Evolutionary conservation across 2,797 vertebrate genomes (phyloP), one percentile per base, ranked within the genome.

Genomic region (Syngnathus acus): DNA sequence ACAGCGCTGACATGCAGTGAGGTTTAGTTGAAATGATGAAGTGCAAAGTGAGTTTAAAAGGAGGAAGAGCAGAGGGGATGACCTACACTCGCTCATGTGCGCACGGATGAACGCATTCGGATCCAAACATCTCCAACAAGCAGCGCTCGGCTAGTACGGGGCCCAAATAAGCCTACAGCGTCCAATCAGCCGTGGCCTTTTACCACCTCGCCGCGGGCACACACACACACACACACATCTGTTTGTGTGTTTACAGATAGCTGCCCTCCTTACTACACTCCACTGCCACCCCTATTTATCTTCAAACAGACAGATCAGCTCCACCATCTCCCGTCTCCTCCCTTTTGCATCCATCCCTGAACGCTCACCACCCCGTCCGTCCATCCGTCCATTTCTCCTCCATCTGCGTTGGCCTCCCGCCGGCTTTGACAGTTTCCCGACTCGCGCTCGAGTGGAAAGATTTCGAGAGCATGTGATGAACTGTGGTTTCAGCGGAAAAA

Each of bases 151-250:
- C 84, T 83, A 80, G 82, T 82, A 72, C 67, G 79, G 76, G 48
- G 78, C 69, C 69, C 26, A 72, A 83, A 87, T 84, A 77, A 78
- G 79, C 84, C 80, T 75, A 82, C 82, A 82, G 84, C 86, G 79
- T 61, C 87, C 87, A 90, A 88, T 90, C 87, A 87, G 83, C 82
- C 81, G 61, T 87, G 82, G 82, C 83, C 86, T 89, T 89, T 87
- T 85, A 89, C 82, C 88, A 83, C 82, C 81, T 87, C 73, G 74
- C 86, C 70, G 59, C 60, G 63, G 85, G 77, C 81, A 81, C 67
- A 76, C 73, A 70, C 69, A 60, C 68, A 78, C n/a, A n/a, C 73
- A 72, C 78, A 80, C 77, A 74, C 85, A 78, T 71, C 70, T 78
- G 72, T 65, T 57, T 65, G 68, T 54, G 68, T 76, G 76, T 85